These are phyloP conservation scores for Theonella swinhoei DNA, from an alignment of 37 sponge, comb jelly and placozoan genomes.

Conservation along the genomic window DNA sequence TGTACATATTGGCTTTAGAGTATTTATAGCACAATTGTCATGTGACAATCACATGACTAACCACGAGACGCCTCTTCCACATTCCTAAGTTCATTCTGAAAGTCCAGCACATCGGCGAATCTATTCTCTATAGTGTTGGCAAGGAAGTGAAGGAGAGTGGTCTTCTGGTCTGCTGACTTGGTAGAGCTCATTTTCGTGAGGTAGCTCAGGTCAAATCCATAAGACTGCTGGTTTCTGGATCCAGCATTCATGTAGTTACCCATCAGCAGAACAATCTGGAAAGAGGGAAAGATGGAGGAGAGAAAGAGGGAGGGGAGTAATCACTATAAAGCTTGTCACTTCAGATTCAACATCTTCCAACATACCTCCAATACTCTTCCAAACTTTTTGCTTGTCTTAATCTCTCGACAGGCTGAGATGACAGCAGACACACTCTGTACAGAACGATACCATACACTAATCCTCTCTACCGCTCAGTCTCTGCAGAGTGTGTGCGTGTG, in stretches of 20 bases:
- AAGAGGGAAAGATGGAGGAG: not conserved
- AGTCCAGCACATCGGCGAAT: conserved; percentile 83
- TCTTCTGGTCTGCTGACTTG: conserved; percentile 91
- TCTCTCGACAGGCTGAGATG: conserved; percentile 82
- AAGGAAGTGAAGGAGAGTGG: conserved; percentile 94
- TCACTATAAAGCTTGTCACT: not conserved
- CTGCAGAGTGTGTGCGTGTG: no score
- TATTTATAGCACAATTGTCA: not conserved
- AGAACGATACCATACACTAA: not conserved
- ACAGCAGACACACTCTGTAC: conserved; percentile 75
- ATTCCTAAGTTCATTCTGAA: conserved; percentile 72
- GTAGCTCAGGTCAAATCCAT: conserved; percentile 94
- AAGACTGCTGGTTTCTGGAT: conserved; percentile 87
- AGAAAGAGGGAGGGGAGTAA: not conserved
- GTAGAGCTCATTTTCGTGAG: conserved; percentile 91
- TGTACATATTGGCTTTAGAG: no score
- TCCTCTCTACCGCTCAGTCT: not conserved
- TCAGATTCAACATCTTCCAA: not conserved
- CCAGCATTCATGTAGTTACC: conserved; percentile 99
- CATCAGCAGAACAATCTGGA: conserved; percentile 88
- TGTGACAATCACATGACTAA: conserved; percentile 13
- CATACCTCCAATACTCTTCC: conserved; percentile 83
- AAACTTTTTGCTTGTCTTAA: conserved; percentile 81
- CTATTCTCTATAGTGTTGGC: conserved; percentile 76
- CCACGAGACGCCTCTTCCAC: conserved; percentile 84